Base-by-base conservation (phyloP, 2,888 invertebrate genomes). In the Drosophila affinis region DNA sequence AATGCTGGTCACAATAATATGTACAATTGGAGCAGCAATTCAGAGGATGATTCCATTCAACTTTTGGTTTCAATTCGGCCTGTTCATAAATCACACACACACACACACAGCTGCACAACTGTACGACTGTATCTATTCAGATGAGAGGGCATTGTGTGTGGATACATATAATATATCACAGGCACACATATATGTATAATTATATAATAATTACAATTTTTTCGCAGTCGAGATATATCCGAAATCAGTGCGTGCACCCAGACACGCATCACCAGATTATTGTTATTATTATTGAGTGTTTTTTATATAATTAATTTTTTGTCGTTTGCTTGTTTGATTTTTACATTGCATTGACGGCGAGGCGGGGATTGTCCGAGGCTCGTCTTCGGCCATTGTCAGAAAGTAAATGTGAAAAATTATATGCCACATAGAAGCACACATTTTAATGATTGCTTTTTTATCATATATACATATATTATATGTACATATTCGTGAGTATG, bases 351-450 rank as follows among this genome's bases (percentile, higher is more conserved):
- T 18, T 54, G 63, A 64, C 56, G 58, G 52, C 39, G 18, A n/a
- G n/a, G n/a, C n/a, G n/a, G n/a, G n/a, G n/a, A n/a, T 34, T 17
- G 21, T 59, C 45, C 46, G n/a, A n/a, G 47, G 46, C 61, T 67
- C 64, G 53, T 24, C 61, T 53, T 62, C 29, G 54, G 57, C 49
- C 62, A 62, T 72, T 76, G 79, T 61, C 76, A 68, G 49, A 64
- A 71, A 52, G 76, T 71, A 83, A 81, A 87, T 87, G 77, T 81
- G 75, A 81, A 78, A 78, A 75, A 70, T 82, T 58, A 87, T 72
- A 70, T 72, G 67, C 63, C 71, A 60, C 73, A 74, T 39, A 62
- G 68, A 44, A 55, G n/a, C 2, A 21, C 3, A 21, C 21, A 80
- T 74, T 62, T 72, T 72, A 69, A 80, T 63, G 76, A 80, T 80